Percentiles rank a stretch among this genome's conserved stretches.
phyloP scores from a whole-genome alignment of 2,797 vertebrate genomes.

The Crypturellus tataupa region DNA sequence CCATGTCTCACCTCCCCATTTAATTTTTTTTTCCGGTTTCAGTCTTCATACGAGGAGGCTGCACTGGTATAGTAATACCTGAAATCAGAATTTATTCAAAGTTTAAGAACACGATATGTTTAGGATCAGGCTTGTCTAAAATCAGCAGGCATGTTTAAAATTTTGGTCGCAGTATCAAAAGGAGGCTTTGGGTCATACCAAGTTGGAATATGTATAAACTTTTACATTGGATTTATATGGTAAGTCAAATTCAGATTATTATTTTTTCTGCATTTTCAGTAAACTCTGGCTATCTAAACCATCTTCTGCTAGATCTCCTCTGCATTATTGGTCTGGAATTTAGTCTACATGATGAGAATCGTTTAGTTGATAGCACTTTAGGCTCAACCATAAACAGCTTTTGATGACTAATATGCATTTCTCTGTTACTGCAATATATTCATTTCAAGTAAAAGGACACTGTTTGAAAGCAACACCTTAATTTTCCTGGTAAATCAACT shows the following conservation, averaged over 20 bases:
- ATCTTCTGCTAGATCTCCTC: background rate
- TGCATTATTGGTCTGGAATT: slow-evolving; percentile 34
- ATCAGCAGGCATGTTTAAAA: background rate
- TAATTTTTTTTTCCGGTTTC: background rate
- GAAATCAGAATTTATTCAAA: background rate
- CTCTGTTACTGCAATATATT: slow-evolving; percentile 39
- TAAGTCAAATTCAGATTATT: slow-evolving; percentile 2
- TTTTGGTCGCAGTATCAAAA: background rate
- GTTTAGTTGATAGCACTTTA: slow-evolving; percentile 43
- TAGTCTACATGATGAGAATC: slow-evolving; percentile 16
- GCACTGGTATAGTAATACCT: background rate
- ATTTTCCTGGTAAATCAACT: slow-evolving; percentile 38
- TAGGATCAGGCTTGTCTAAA: background rate
- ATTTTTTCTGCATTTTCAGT: slow-evolving; percentile 19
- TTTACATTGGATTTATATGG: background rate
- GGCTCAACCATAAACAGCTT: slow-evolving; percentile 42
- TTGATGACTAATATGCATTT: slow-evolving; percentile 58
- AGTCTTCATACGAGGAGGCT: background rate
- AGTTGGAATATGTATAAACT: background rate
- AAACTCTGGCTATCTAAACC: slow-evolving; percentile 32
- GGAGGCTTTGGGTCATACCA: background rate
- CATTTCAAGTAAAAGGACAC: slow-evolving; percentile 17
- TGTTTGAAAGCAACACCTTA: slow-evolving; percentile 45
- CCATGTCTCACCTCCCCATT: background rate
- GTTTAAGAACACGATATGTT: background rate